These are phyloP conservation scores for Porites australiensis DNA, from an alignment of 64 coral and sea anemone species.

Conservation along the genomic window DNA sequence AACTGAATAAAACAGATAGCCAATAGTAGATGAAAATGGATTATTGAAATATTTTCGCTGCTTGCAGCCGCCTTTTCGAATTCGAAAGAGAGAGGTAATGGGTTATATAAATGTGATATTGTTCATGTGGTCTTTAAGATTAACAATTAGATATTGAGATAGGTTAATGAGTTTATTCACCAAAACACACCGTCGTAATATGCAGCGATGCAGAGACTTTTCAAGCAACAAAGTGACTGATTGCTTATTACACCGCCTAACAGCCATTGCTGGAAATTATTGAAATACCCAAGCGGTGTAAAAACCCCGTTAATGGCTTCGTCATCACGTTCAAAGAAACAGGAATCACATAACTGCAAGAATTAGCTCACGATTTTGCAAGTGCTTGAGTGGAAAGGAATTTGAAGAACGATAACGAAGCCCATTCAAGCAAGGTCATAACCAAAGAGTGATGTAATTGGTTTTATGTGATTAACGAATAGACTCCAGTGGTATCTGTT, in stretches of 20 bases:
- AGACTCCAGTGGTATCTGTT: too few species aligned
- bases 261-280: too few species aligned
- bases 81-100: too few species aligned
- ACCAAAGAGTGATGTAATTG: neutral
- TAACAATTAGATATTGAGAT: too few species aligned
- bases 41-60: too few species aligned
- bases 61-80: too few species aligned
- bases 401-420: constrained; percentile 2
- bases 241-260: too few species aligned
- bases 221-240: neutral
- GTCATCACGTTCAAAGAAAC: too few species aligned
- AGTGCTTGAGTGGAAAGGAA: constrained; percentile 13
- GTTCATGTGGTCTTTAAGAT: neutral
- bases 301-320: too few species aligned
- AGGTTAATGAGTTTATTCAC: neutral
- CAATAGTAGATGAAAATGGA: too few species aligned
- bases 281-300: neutral
- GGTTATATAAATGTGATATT: neutral
- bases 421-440: too few species aligned
- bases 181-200: neutral
- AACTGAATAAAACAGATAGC: too few species aligned
- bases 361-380: neutral
- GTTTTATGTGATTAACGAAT: neutral
- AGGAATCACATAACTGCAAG: neutral
- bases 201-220: neutral